These are phyloP conservation scores for Zaprionus gabonicus DNA, from an alignment of 1,140 invertebrate genomes.

Conservation along the genomic window DNA sequence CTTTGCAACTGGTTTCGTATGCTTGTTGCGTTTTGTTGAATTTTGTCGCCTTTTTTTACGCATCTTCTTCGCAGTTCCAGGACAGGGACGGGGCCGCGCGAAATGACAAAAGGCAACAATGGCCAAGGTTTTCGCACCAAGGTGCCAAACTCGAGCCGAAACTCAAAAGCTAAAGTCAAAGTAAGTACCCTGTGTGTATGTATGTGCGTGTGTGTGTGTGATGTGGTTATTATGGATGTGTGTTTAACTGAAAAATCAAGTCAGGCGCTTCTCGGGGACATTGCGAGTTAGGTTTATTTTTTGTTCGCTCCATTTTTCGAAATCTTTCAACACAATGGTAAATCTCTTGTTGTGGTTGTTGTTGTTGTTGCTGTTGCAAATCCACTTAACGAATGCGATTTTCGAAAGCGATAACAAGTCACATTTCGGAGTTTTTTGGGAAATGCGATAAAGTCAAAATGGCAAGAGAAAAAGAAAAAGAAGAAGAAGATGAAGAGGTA, in stretches of 20 bases:
- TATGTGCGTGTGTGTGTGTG: slow-evolving; percentile 1
- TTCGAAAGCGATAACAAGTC: slow-evolving; percentile 74
- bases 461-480: slow-evolving; percentile 12
- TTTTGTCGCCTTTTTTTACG: slow-evolving; percentile 2
- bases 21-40: neutral
- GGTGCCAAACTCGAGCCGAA: slow-evolving; percentile 55
- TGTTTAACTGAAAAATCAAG: slow-evolving; percentile 30
- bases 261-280: slow-evolving; percentile 4
- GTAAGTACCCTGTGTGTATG: slow-evolving; percentile 15
- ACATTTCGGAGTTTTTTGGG: slow-evolving; percentile 63
- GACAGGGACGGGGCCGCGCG: neutral
- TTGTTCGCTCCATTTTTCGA: slow-evolving; percentile 21
- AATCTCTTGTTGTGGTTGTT: slow-evolving; percentile 28
- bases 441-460: slow-evolving; percentile 21
- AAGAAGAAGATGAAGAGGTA: slow-evolving; percentile 36
- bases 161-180: slow-evolving; percentile 58
- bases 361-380: slow-evolving; percentile 47
- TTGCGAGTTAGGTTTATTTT: slow-evolving; percentile 22
- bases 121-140: slow-evolving; percentile 71
- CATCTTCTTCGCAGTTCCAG: neutral
- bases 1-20: neutral
- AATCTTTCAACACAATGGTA: slow-evolving; percentile 62
- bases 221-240: slow-evolving; percentile 2
- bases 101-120: slow-evolving; percentile 27
- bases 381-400: slow-evolving; percentile 65